phyloP scores from a whole-genome alignment of 2,797 vertebrate genomes.

The Artibeus jamaicensis region DNA sequence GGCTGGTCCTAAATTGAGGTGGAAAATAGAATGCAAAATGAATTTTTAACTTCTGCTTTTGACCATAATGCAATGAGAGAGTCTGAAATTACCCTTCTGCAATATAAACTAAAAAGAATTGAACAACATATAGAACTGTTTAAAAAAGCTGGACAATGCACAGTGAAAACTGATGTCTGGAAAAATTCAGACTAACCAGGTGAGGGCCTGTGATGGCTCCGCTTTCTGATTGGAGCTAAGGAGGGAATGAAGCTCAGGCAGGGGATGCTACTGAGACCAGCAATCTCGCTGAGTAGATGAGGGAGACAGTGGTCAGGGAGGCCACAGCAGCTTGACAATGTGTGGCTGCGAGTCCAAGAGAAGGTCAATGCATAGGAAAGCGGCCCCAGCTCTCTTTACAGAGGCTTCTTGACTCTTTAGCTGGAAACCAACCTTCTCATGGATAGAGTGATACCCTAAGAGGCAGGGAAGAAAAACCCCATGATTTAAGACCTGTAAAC shows the following conservation, averaged over 20 bases:
- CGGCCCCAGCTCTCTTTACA: no score
- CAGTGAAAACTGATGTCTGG: background rate
- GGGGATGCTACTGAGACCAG: background rate
- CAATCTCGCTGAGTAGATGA: background rate
- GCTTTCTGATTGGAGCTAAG: background rate
- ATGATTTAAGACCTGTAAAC: background rate
- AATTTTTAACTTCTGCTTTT: constrained; percentile 8
- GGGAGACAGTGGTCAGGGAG: background rate
- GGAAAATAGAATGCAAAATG: background rate
- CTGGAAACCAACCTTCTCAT: background rate
- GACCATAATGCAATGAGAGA: background rate
- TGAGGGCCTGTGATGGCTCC: rapidly evolving
- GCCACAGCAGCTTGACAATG: rapidly evolving
- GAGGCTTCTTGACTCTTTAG: background rate
- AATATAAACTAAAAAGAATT: background rate
- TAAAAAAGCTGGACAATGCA: background rate
- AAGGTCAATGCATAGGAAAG: background rate
- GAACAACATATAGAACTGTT: background rate
- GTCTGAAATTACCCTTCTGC: background rate
- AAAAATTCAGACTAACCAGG: background rate
- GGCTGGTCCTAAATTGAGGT: background rate
- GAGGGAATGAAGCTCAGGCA: background rate
- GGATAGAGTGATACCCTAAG: background rate
- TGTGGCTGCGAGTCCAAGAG: background rate
- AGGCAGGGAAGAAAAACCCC: background rate